Percentiles rank a stretch among this genome's conserved stretches.
Evolutionary conservation across 2,113 vertebrate species (phyloP).

Genomic region (Zosterops lateralis): DNA sequence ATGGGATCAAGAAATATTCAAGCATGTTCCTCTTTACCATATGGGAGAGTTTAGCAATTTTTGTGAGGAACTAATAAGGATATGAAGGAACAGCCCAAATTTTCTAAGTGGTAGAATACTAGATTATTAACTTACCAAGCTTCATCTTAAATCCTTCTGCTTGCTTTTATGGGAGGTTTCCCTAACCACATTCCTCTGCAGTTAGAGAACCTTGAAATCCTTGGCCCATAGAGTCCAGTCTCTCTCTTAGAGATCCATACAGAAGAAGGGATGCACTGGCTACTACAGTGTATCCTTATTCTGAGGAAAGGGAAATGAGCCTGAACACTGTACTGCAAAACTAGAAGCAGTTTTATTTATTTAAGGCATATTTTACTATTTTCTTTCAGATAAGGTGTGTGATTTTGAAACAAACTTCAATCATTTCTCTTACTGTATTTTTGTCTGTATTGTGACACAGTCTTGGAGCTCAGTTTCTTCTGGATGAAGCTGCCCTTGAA

Average conservation of each 20-base stretch:
- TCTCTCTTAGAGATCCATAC: not conserved
- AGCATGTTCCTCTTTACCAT: not conserved
- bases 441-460: not conserved
- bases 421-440: not conserved
- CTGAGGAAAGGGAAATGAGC: not conserved
- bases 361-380: not conserved
- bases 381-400: not conserved
- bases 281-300: not conserved
- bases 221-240: accelerated
- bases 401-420: not conserved
- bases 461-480: not conserved
- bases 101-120: not conserved
- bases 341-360: not conserved
- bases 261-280: not conserved
- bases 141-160: not conserved
- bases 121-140: not conserved
- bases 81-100: not conserved
- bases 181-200: not conserved
- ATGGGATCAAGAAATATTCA: not conserved
- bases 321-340: not conserved
- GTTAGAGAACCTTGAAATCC: not conserved
- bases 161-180: not conserved
- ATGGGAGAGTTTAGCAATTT: not conserved
- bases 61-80: not conserved
- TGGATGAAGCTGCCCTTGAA: not conserved